Evolutionary conservation across 30 jellyfish, hydroid and myxozoan species (phyloP).

Genomic region (Turritopsis dohrnii): DNA sequence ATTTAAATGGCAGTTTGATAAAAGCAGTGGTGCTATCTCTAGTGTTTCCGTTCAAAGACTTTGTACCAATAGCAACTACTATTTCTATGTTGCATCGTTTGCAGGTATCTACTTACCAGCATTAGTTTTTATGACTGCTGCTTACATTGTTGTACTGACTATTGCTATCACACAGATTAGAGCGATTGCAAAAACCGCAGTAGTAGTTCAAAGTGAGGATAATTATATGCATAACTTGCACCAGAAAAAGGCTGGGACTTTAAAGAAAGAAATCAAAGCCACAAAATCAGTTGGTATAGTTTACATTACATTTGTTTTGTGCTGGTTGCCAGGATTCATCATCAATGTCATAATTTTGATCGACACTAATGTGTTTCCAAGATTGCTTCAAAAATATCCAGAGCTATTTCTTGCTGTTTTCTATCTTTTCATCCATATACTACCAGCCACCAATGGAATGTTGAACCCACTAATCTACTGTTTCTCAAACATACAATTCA

Average conservation of each 20-base stretch:
- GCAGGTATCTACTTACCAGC: conserved; percentile 47
- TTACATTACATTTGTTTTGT: conserved; percentile 67
- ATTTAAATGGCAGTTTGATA: conserved; percentile 36
- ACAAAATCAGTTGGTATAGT: conserved; percentile 71
- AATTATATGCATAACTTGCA: neutral
- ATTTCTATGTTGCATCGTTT: conserved; percentile 33
- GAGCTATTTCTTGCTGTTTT: conserved; percentile 35
- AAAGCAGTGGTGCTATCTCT: neutral
- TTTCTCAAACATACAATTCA: conserved; percentile 61
- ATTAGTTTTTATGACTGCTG: conserved; percentile 52
- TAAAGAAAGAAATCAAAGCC: conserved; percentile 56
- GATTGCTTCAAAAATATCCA: conserved; percentile 21
- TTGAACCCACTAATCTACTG: conserved; percentile 79
- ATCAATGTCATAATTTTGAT: conserved; percentile 33
- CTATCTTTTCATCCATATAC: conserved; percentile 48
- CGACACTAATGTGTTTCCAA: conserved; percentile 32
- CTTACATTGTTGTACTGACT: conserved; percentile 39
- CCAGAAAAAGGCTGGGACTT: neutral
- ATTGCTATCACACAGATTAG: conserved; percentile 62
- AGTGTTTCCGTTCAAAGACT: conserved; percentile 1
- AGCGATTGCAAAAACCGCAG: conserved; percentile 35
- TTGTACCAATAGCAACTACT: conserved; percentile 48
- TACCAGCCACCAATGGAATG: conserved; percentile 64
- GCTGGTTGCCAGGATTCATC: conserved; percentile 83
- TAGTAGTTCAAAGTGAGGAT: neutral